These are phyloP conservation scores for Sebastes matsubarae DNA, from an alignment of 2,797 vertebrate genomes.

Conservation along the genomic window DNA sequence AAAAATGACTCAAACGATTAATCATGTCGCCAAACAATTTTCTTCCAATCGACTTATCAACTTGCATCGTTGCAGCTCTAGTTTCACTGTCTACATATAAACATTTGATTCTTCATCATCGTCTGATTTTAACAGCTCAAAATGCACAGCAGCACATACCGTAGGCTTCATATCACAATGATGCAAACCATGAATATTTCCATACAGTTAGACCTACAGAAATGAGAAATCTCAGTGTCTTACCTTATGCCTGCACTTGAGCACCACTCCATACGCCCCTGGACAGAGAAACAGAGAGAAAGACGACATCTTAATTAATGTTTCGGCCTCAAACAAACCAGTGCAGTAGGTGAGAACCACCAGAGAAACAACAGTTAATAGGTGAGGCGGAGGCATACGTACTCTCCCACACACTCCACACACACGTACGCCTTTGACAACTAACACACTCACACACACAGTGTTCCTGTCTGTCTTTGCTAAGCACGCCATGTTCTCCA, in stretches of 20 bases:
- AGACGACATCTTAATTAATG: constrained; percentile 33
- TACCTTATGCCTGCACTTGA: constrained; percentile 89
- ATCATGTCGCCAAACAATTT: background rate
- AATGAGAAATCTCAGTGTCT: constrained; percentile 42
- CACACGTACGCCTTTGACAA: background rate
- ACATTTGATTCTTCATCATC: background rate
- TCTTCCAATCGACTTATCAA: background rate
- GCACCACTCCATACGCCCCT: constrained; percentile 88
- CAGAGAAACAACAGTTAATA: constrained; percentile 44
- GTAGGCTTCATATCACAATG: background rate
- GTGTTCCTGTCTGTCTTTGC: constrained; percentile 12
- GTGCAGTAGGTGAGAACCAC: constrained; percentile 33
- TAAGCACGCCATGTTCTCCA: constrained; percentile 23
- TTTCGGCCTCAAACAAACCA: constrained; percentile 32
- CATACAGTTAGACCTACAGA: background rate
- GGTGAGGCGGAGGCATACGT: constrained; percentile 40
- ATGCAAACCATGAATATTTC: background rate
- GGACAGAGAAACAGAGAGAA: constrained; percentile 25
- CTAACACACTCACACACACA: background rate
- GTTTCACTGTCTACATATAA: background rate
- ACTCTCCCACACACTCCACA: constrained; percentile 18
- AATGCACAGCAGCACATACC: background rate
- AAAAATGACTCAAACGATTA: background rate
- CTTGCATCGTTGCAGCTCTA: background rate
- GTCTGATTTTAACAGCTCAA: background rate